Base-by-base conservation (phyloP, 2,888 invertebrate genomes). In the Eilema depressum region DNA sequence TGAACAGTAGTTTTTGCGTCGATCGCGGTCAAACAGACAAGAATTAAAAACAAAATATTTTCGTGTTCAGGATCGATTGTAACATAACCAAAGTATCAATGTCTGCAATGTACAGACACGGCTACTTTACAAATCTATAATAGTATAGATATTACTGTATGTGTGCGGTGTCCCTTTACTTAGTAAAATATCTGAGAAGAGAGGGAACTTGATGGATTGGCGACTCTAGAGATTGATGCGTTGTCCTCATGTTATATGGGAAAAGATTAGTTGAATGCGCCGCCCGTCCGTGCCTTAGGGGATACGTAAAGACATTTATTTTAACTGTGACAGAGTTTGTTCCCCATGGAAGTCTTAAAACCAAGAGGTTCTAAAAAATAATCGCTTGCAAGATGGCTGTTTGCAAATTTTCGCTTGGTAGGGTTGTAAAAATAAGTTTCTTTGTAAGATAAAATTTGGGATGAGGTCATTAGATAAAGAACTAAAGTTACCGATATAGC, bases 261-360 rank as follows among this genome's bases (percentile, higher is more conserved):
- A 4, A 1, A 30, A 30, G 23, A 63, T 37, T 37, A 3, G 25
- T 23, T 7, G 2, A 33, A 37, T 30, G 23, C 25, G 8, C 14
- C 1, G 2, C 4, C 8, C 25, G 14, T 25, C 7, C 25, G 7
- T 63, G 14, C 62, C 33, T 37, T 25, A 63, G 10, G 37, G 37
- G 53, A 53, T 53, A 53, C 53, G 53, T n/a, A 53, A 53, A n/a
- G 53, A 53, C 53, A 53, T 53, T 53, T 53, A 53, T 53, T 53
- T 53, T 53, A 53, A 53, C 53, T n/a, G 53, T 53, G n/a, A n/a
- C 53, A 53, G 53, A 53, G 53, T 53, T 53, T n/a, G 10, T 53
- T 53, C 20, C 53, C 53, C 53, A n/a, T n/a, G 53, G 10, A 20
- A 20, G 0, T n/a, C 10, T 41, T 2, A 10, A 53, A 20, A n/a